Conservation (phyloP, 2,797 vertebrate species). For the Chiroxiphia lanceolata region DNA sequence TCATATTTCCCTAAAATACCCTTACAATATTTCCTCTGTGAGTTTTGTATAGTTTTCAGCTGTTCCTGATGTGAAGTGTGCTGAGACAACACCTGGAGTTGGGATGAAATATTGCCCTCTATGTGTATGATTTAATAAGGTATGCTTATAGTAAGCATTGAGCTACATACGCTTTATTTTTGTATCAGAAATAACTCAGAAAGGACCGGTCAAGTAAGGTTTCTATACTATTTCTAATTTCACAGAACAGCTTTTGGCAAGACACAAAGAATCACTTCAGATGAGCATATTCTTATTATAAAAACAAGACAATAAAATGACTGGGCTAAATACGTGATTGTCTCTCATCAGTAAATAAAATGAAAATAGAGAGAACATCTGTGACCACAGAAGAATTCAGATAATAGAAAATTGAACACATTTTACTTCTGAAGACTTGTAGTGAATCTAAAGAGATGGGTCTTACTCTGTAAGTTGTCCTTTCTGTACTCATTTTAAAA, state of each 20-base stretch:
- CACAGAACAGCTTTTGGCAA: not conserved
- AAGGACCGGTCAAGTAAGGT: not conserved
- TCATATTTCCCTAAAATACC: not conserved
- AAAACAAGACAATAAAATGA: not conserved
- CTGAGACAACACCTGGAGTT: not conserved
- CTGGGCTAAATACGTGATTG: not conserved
- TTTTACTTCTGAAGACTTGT: not conserved
- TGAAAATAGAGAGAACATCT: conserved; percentile 6
- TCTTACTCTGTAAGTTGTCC: not conserved
- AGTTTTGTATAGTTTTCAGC: not conserved
- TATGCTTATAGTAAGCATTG: not conserved
- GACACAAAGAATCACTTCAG: not conserved
- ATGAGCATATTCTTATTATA: not conserved
- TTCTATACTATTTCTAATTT: not conserved
- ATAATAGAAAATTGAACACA: not conserved
- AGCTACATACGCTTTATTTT: not conserved
- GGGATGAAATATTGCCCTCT: not conserved
- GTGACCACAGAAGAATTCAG: conserved; percentile 6
- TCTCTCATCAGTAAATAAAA: conserved; percentile 24
- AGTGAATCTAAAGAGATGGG: not conserved
- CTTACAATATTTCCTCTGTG: not conserved
- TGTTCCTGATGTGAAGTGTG: not conserved
- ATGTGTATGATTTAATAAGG: not conserved
- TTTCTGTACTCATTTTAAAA: not conserved
- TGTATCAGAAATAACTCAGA: not conserved